Evolutionary conservation across 2,888 invertebrate species (phyloP).

Genomic region (Drosophila neotestacea): DNA sequence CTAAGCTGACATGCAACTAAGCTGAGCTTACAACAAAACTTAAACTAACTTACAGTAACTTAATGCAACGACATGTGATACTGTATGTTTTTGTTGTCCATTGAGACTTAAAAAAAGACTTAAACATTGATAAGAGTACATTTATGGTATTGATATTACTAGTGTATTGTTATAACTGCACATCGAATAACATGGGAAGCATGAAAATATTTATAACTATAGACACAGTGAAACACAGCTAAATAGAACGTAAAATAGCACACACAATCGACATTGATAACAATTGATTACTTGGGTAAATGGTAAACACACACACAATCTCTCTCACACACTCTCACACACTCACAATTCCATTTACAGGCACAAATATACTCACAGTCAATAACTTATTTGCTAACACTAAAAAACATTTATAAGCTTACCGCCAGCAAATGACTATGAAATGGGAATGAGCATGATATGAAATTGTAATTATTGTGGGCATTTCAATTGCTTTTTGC

Average conservation of each 20-base stretch:
- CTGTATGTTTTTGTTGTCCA: conserved; percentile 17
- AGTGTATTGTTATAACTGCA: conserved; percentile 52
- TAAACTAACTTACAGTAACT: conserved; percentile 66
- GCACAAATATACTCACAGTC: conserved; percentile 14
- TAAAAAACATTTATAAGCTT: conserved; percentile 32
- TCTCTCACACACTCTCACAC: conserved; percentile 16
- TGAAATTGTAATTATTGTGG: conserved; percentile 52
- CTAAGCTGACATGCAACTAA: conserved; percentile 57
- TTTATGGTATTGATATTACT: conserved; percentile 30
- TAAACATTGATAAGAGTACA: conserved; percentile 33
- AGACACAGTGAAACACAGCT: conserved; percentile 57
- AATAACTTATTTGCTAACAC: conserved; percentile 30
- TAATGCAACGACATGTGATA: conserved; percentile 45
- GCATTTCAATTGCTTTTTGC: conserved; percentile 38
- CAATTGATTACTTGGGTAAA: conserved; percentile 70
- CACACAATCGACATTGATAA: conserved; percentile 62
- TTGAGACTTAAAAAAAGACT: conserved; percentile 28
- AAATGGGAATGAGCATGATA: conserved; percentile 45
- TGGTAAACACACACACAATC: conserved; percentile 33
- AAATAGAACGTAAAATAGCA: conserved; percentile 55
- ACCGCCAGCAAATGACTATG: conserved; percentile 26
- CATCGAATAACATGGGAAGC: conserved; percentile 54
- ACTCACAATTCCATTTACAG: neutral
- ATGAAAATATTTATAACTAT: conserved; percentile 45
- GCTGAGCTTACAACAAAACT: conserved; percentile 57